Conservation (phyloP, 2,113 vertebrate species). For the Esox niger region DNA sequence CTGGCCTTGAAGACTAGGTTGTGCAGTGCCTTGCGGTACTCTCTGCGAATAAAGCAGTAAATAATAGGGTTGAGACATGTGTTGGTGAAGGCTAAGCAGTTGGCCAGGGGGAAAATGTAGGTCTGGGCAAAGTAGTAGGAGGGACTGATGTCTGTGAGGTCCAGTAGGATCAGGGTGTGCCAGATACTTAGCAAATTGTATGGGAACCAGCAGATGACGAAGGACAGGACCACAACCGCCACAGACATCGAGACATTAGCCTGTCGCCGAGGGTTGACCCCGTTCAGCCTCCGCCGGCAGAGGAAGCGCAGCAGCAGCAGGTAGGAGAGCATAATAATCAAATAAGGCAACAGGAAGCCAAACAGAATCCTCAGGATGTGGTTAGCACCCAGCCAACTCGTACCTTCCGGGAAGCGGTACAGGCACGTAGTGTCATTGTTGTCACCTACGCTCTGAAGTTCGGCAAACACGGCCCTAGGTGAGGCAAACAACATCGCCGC, state of each 20-base stretch:
- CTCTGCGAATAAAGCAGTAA: conserved; percentile 74
- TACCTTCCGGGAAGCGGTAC: conserved; percentile 68
- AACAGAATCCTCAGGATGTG: conserved; percentile 69
- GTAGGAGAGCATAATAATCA: conserved; percentile 67
- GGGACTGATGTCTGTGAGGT: conserved; percentile 59
- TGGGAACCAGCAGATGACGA: conserved; percentile 76
- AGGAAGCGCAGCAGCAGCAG: conserved; percentile 73
- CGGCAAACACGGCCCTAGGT: conserved; percentile 66
- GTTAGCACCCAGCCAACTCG: conserved; percentile 68
- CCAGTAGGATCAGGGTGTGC: conserved; percentile 66
- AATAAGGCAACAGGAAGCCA: conserved; percentile 69
- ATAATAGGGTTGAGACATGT: conserved; percentile 76
- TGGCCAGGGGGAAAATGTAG: conserved; percentile 72
- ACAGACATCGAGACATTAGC: conserved; percentile 67
- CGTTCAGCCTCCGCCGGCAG: conserved; percentile 56
- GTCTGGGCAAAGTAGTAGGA: conserved; percentile 68
- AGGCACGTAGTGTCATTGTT: conserved; percentile 69
- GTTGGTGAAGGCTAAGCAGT: conserved; percentile 73
- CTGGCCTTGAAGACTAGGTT: conserved; percentile 59
- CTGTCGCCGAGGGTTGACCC: conserved; percentile 49
- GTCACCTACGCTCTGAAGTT: conserved; percentile 47
- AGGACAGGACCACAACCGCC: conserved; percentile 69
- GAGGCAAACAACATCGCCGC: conserved; percentile 52
- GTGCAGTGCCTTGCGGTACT: conserved; percentile 61
- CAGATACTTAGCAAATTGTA: conserved; percentile 73